A percentile compares a stretch with the other conserved stretches of the same genome.
Evolutionary conservation across 2,888 invertebrate genomes (phyloP).

Genomic region (Gari tellinella): DNA sequence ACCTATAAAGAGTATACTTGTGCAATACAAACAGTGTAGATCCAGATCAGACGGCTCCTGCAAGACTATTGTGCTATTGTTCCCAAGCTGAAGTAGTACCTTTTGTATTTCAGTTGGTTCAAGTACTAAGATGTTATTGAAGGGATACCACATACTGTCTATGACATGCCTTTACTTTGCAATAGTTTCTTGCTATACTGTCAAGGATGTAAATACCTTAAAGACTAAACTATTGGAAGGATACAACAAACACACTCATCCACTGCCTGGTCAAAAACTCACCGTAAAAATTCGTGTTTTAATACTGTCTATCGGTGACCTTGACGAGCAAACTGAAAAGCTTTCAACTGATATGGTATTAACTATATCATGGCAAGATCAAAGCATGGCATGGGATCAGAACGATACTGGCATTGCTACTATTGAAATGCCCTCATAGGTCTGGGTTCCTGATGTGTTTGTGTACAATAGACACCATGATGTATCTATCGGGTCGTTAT

Average conservation of each 20-base stretch:
- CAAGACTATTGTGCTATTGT: too few species aligned
- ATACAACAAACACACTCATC: slow-evolving; percentile 24
- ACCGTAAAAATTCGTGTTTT: slow-evolving; percentile 16
- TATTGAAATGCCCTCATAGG: slow-evolving; percentile 17
- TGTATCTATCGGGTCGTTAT: too few species aligned
- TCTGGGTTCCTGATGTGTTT: slow-evolving; percentile 57
- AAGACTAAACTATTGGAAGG: slow-evolving; percentile 5
- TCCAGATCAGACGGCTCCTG: too few species aligned
- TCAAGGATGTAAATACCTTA: slow-evolving; percentile 17
- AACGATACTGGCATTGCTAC: slow-evolving; percentile 13
- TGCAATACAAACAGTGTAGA: too few species aligned
- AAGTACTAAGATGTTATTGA: too few species aligned
- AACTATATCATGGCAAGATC: slow-evolving; percentile 28
- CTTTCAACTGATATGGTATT: slow-evolving; percentile 26
- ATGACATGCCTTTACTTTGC: too few species aligned
- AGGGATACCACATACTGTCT: too few species aligned
- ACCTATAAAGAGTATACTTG: too few species aligned
- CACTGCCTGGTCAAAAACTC: slow-evolving; percentile 18
- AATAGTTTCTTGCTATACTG: neutral
- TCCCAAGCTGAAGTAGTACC: too few species aligned
- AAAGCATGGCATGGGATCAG: slow-evolving; percentile 31
- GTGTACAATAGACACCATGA: slow-evolving; percentile 4
- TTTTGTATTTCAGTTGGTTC: too few species aligned
- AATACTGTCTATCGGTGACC: slow-evolving; percentile 35
- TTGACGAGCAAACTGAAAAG: slow-evolving; percentile 47